phyloP scores from a whole-genome alignment of 2,113 vertebrate species.

The Epinephelus lanceolatus region DNA sequence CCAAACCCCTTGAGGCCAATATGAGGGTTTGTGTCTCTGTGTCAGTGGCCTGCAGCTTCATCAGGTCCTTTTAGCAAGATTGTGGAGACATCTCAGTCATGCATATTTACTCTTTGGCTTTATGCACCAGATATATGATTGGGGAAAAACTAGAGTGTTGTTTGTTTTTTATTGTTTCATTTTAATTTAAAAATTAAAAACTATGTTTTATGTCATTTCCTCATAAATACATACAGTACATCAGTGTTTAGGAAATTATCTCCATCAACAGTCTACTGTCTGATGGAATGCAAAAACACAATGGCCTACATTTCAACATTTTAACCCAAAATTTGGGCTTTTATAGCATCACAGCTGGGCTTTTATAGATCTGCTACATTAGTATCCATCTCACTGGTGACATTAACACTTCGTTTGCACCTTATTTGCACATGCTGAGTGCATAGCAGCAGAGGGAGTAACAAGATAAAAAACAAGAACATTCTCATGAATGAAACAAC shows the following conservation, averaged over 20 bases:
- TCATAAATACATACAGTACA: background rate
- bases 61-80: background rate
- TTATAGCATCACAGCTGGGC: background rate
- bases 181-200: background rate
- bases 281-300: background rate
- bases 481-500: slow-evolving; percentile 30
- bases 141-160: background rate
- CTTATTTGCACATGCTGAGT: slow-evolving; percentile 13
- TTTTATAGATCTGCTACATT: background rate
- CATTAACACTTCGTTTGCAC: background rate
- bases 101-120: background rate
- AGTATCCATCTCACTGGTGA: slow-evolving; percentile 4
- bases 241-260: background rate
- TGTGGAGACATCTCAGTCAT: background rate
- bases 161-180: background rate
- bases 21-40: background rate
- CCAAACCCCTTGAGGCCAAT: background rate
- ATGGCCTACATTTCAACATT: background rate
- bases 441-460: slow-evolving; percentile 12
- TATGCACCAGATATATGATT: background rate
- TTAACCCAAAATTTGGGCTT: background rate
- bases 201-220: too few relatives aligned
- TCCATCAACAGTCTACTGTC: background rate
- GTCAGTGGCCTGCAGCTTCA: background rate
- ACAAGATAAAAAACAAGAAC: slow-evolving; percentile 18